A percentile compares a stretch with the other conserved stretches of the same genome.
These are phyloP conservation scores for Pterophyllum scalare DNA, from an alignment of 2,113 vertebrate genomes.

Conservation along the genomic window DNA sequence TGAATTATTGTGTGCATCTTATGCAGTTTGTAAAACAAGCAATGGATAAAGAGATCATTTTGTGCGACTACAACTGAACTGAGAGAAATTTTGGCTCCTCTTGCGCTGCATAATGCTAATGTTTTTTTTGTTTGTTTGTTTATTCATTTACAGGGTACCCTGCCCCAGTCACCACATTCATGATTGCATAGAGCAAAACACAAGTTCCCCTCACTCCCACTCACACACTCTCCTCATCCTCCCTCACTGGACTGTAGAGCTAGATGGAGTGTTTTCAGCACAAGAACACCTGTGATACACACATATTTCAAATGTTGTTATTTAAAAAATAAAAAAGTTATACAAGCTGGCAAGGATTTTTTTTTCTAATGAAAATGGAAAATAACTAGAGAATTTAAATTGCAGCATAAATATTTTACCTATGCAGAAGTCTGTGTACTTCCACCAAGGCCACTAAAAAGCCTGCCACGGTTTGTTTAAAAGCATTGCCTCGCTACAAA, in stretches of 20 bases:
- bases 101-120: not conserved
- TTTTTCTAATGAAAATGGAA: constrained; percentile 7
- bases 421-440: constrained; percentile 5
- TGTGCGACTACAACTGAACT: not conserved
- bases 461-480: constrained; percentile 61
- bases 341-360: not conserved
- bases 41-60: not conserved
- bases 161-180: constrained; percentile 7
- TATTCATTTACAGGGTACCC: constrained; percentile 25
- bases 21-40: too few relatives aligned
- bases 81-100: not conserved
- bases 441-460: constrained; percentile 34
- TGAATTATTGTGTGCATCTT: not conserved
- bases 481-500: constrained; percentile 61
- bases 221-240: constrained; percentile 23
- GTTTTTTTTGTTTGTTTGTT: not conserved
- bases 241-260: constrained; percentile 2
- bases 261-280: constrained; percentile 33
- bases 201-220: constrained; percentile 32
- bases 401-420: constrained; percentile 53
- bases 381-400: constrained; percentile 40
- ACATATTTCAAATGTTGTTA: constrained; percentile 9
- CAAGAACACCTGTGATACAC: constrained; percentile 3
- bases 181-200: constrained; percentile 37
- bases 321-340: not conserved